Conservation (phyloP, 2,888 invertebrate species). For the Punctoribates punctum region DNA sequence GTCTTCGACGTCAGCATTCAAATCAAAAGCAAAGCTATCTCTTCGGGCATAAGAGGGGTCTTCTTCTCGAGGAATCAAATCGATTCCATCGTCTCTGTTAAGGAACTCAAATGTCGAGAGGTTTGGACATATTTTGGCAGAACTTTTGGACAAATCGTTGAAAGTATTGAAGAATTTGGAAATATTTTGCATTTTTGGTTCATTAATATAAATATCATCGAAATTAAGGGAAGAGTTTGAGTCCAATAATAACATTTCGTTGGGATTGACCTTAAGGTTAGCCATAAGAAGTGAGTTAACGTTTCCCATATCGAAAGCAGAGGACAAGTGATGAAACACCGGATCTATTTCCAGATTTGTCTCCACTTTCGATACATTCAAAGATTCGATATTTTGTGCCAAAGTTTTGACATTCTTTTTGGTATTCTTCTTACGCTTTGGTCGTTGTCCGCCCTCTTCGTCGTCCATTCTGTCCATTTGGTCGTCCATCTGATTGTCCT, state of each 20-base stretch:
- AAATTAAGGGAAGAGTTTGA: conserved; percentile 36
- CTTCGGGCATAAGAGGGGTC: conserved; percentile 23
- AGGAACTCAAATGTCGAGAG: conserved; percentile 40
- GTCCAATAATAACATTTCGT: conserved; percentile 40
- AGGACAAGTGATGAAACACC: conserved; percentile 40
- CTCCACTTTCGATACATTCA: conserved; percentile 40
- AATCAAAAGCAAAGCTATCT: conserved; percentile 35
- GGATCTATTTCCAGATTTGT: conserved; percentile 42
- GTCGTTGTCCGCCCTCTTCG: not conserved
- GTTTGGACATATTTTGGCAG: conserved; percentile 16
- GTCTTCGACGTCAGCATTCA: conserved; percentile 38
- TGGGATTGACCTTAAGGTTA: conserved; percentile 31
- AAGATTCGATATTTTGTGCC: conserved; percentile 34
- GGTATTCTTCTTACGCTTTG: conserved; percentile 24
- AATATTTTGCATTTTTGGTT: conserved; percentile 9
- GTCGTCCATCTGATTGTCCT: conserved; percentile 22
- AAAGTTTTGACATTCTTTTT: conserved; percentile 38
- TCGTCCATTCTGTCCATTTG: conserved; percentile 1
- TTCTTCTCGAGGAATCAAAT: conserved; percentile 29
- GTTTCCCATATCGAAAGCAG: conserved; percentile 44
- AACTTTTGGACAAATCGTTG: not conserved
- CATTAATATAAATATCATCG: not conserved
- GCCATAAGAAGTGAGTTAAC: conserved; percentile 43
- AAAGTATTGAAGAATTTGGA: not conserved
- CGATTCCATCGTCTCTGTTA: conserved; percentile 18